These are phyloP conservation scores for Paguma larvata DNA, from an alignment of 2,797 vertebrate species.

Conservation along the genomic window DNA sequence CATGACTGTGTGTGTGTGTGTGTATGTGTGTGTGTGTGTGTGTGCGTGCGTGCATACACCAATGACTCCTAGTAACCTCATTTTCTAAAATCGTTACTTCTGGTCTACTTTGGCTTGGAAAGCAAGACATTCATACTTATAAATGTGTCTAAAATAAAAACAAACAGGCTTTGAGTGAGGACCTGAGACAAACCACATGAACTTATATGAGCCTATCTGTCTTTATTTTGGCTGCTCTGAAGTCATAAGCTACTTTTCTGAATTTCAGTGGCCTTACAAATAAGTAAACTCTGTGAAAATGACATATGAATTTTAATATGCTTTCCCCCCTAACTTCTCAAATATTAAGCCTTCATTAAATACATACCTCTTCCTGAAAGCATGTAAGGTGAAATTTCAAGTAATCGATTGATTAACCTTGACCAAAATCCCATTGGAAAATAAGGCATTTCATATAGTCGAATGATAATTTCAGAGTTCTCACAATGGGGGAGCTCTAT, in stretches of 20 bases:
- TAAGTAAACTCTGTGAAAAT: neutral
- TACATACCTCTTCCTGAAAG: slow-evolving; percentile 94
- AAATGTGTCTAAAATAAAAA: slow-evolving; percentile 10
- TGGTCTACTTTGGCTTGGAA: neutral
- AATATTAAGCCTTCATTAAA: slow-evolving; percentile 33
- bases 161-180: neutral
- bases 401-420: slow-evolving; percentile 94
- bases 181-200: neutral
- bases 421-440: slow-evolving; percentile 99
- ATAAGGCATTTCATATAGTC: slow-evolving; percentile 98
- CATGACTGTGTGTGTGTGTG: too few species aligned
- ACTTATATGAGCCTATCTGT: neutral
- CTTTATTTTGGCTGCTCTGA: neutral
- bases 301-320: neutral
- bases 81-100: slow-evolving; percentile 10
- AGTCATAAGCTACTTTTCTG: neutral
- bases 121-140: neutral
- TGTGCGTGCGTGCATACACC: neutral
- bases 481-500: slow-evolving; percentile 97
- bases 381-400: slow-evolving; percentile 95
- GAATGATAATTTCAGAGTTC: slow-evolving; percentile 96
- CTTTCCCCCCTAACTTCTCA: slow-evolving; percentile 2
- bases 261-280: slow-evolving; percentile 29
- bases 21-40: too few species aligned
- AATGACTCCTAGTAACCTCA: neutral